These are phyloP conservation scores for Syngnathus rostellatus DNA, from an alignment of 2,797 vertebrate species.

Conservation along the genomic window DNA sequence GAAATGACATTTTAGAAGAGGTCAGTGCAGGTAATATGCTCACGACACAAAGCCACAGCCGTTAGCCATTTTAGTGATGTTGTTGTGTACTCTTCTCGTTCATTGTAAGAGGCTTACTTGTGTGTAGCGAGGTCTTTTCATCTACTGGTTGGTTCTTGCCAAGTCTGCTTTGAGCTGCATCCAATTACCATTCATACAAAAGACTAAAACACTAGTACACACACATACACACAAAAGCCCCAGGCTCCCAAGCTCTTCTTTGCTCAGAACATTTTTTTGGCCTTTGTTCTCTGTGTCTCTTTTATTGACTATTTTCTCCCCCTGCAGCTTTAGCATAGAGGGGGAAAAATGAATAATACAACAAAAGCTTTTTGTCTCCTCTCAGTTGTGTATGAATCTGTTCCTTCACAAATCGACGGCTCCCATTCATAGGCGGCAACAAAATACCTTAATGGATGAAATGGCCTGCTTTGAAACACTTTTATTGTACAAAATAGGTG, in stretches of 20 bases:
- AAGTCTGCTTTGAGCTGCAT: slow-evolving; percentile 24
- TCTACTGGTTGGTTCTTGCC: slow-evolving; percentile 16
- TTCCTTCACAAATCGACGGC: neutral
- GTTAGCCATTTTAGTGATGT: slow-evolving; percentile 23
- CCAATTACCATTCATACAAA: slow-evolving; percentile 9
- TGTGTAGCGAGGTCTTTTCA: slow-evolving; percentile 12
- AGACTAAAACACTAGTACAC: slow-evolving; percentile 9
- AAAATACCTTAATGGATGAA: neutral
- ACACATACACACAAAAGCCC: neutral
- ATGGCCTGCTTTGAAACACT: neutral
- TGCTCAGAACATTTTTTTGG: neutral
- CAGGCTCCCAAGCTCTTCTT: neutral
- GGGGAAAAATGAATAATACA: slow-evolving; percentile 3
- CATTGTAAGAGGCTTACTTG: slow-evolving; percentile 43
- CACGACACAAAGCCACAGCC: slow-evolving; percentile 14
- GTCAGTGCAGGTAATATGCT: slow-evolving; percentile 2
- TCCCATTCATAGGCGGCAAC: neutral
- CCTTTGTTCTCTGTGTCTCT: slow-evolving; percentile 21
- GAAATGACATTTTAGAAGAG: neutral
- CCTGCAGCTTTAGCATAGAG: slow-evolving; percentile 6
- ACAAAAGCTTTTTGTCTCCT: neutral
- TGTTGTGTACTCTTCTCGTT: slow-evolving; percentile 28
- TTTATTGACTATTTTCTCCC: slow-evolving; percentile 11
- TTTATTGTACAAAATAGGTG: no score
- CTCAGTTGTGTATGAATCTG: neutral